phyloP scores from a whole-genome alignment of 2,797 vertebrate species.

The Intellagama lesueurii region DNA sequence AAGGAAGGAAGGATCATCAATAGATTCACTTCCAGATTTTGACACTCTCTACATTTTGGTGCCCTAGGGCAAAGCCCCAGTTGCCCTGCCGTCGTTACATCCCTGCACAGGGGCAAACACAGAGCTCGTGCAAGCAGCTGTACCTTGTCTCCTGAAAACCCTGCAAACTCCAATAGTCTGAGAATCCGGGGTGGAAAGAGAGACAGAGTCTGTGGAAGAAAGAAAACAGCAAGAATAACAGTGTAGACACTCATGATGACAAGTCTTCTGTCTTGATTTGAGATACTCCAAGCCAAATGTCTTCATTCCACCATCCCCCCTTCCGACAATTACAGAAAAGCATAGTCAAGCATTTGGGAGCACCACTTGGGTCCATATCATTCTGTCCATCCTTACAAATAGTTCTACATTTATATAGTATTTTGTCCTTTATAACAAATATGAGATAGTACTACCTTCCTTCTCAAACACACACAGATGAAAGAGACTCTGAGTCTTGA shows the following conservation, averaged over 20 bases:
- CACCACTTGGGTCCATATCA: neutral
- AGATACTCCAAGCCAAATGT: conserved; percentile 53
- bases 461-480: neutral
- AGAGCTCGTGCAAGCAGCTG: too few species aligned
- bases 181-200: conserved; percentile 86
- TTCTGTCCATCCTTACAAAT: neutral
- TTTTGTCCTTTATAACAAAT: neutral
- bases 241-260: neutral
- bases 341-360: neutral
- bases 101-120: too few species aligned
- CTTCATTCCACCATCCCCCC: conserved; percentile 59
- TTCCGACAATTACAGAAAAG: neutral
- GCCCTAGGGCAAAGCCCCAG: neutral
- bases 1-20: too few species aligned
- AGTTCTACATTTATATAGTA: neutral
- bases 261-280: neutral
- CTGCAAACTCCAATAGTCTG: conserved; percentile 86
- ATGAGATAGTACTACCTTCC: neutral
- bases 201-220: conserved; percentile 42
- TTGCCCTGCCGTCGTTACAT: neutral
- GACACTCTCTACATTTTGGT: too few species aligned
- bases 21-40: too few species aligned
- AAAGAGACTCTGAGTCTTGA: neutral
- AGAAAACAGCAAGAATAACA: neutral
- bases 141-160: conserved; percentile 90